Conservation (phyloP, 2,888 invertebrate genomes). For the Sinohyriopsis cumingii region DNA sequence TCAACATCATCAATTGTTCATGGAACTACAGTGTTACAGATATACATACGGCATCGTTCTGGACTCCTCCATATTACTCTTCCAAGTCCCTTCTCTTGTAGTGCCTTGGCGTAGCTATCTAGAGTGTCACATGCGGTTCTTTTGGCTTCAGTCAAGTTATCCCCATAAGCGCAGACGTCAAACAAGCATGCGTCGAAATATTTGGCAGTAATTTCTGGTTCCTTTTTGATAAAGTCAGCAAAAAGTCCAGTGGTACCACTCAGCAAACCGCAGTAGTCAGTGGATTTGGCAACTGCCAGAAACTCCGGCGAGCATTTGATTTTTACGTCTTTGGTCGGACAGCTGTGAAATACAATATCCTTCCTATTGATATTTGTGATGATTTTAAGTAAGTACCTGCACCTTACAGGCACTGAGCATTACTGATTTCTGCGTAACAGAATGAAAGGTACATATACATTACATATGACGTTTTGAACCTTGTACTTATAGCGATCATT, state of each 20-base stretch:
- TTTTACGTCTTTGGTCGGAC: slow-evolving; percentile 7
- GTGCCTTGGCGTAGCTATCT: slow-evolving; percentile 19
- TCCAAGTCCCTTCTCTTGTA: slow-evolving; percentile 10
- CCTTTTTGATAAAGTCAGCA: slow-evolving; percentile 38
- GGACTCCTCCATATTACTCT: slow-evolving; percentile 15
- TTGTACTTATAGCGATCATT: no score
- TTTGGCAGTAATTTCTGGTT: slow-evolving; percentile 21
- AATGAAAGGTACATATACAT: no score
- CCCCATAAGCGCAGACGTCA: slow-evolving; percentile 21
- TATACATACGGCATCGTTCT: slow-evolving; percentile 27
- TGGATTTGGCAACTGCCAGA: slow-evolving; percentile 1
- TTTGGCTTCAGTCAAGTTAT: background rate
- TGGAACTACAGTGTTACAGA: background rate
- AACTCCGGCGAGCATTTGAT: slow-evolving; percentile 1
- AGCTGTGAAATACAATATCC: slow-evolving; percentile 1
- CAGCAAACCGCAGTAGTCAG: slow-evolving; percentile 17
- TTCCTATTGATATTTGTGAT: no score
- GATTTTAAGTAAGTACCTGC: no score
- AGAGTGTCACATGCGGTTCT: slow-evolving; percentile 14
- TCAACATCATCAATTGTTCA: background rate
- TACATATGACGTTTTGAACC: no score
- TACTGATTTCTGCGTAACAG: no score
- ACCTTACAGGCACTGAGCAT: no score
- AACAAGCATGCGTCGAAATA: slow-evolving; percentile 17
- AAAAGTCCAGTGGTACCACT: slow-evolving; percentile 41